These are phyloP conservation scores for Congeria kusceri DNA, from an alignment of 2,888 invertebrate species.

Conservation along the genomic window DNA sequence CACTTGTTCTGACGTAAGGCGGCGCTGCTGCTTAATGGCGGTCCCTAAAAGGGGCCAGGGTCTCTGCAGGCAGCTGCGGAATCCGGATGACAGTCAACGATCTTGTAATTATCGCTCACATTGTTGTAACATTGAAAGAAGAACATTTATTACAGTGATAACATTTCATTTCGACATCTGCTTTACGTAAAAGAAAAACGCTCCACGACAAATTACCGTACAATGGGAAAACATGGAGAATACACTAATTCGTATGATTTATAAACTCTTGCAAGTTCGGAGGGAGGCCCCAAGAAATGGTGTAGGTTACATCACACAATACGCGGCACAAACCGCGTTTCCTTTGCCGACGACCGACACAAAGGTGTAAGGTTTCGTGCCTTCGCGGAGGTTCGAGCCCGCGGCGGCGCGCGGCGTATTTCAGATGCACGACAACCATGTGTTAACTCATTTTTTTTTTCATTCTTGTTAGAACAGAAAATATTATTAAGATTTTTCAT, in stretches of 20 bases:
- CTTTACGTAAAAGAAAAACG: not conserved
- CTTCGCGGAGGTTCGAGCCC: too few relatives aligned
- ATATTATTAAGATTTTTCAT: too few relatives aligned
- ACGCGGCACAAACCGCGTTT: too few relatives aligned
- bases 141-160: constrained; percentile 32
- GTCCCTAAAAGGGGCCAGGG: too few relatives aligned
- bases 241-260: constrained; percentile 5
- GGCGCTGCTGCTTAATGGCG: too few relatives aligned
- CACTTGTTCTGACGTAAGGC: not conserved
- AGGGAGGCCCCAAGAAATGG: not conserved
- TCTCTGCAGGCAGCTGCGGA: constrained; percentile 31
- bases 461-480: too few relatives aligned
- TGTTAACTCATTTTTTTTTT: too few relatives aligned
- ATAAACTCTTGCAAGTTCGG: not conserved
- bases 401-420: too few relatives aligned
- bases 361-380: too few relatives aligned
- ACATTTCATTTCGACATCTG: constrained; percentile 6
- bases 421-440: too few relatives aligned
- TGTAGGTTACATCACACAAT: constrained; percentile 4
- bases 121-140: constrained; percentile 19
- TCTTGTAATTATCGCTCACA: constrained; percentile 31
- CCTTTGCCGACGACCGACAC: too few relatives aligned
- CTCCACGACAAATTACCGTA: not conserved
- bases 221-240: not conserved
- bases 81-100: constrained; percentile 23